A percentile compares a stretch with the other conserved stretches of the same genome.
Evolutionary conservation across 2,113 vertebrate species (phyloP).

Genomic region (Lucifuga dentata): DNA sequence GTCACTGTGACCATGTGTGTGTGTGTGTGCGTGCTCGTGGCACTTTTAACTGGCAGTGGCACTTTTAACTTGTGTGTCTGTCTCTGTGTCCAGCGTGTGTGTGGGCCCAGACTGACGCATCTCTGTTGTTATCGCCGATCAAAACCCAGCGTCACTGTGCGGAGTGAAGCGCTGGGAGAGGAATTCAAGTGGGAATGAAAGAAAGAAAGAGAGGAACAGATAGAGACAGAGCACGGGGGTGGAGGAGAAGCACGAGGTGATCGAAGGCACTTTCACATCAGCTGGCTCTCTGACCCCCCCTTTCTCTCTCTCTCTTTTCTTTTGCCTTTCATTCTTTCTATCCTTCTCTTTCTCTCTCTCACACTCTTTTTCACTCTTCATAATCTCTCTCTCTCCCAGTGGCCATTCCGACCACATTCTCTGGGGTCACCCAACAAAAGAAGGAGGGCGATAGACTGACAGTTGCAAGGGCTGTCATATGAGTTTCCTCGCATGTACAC

Average conservation of each 20-base stretch:
- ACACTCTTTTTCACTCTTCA: conserved; percentile 54
- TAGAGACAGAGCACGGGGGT: conserved; percentile 67
- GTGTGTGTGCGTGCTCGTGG: conserved; percentile 29
- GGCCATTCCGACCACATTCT: conserved; percentile 78
- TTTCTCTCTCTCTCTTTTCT: conserved; percentile 15
- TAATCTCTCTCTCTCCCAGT: conserved; percentile 64
- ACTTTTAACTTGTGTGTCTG: conserved; percentile 29
- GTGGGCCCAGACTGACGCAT: conserved; percentile 77
- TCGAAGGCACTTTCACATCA: conserved; percentile 76
- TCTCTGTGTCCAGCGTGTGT: conserved; percentile 33
- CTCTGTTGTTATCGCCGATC: conserved; percentile 75
- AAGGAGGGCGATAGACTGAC: conserved; percentile 66
- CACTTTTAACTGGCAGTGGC: conserved; percentile 62
- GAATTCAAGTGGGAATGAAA: conserved; percentile 78
- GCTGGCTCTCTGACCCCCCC: conserved; percentile 69
- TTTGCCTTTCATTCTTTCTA: conserved; percentile 15
- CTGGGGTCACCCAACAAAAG: conserved; percentile 77
- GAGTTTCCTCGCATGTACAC: conserved; percentile 51
- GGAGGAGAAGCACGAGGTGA: conserved; percentile 76
- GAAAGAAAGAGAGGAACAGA: conserved; percentile 71
- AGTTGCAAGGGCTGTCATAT: conserved; percentile 68
- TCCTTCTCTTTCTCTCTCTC: conserved; percentile 52
- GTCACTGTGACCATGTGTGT: conserved; percentile 58
- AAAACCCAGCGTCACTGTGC: conserved; percentile 68
- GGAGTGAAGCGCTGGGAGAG: conserved; percentile 76